phyloP scores from a whole-genome alignment of 2,797 vertebrate genomes.

The Microctenopoma lineatum region DNA sequence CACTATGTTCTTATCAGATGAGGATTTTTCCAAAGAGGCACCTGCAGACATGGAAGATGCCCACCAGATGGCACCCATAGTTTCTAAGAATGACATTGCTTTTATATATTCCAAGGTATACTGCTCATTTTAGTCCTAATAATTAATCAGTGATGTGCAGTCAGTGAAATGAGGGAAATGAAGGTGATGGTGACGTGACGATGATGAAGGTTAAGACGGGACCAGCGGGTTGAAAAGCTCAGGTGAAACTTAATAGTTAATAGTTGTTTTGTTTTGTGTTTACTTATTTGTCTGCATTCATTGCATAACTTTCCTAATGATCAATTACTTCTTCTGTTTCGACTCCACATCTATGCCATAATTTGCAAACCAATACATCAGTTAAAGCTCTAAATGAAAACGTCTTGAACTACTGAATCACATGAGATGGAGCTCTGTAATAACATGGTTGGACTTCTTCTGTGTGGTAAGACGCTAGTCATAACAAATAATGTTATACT shows the following conservation, averaged over 20 bases:
- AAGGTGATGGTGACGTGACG: constrained; percentile 31
- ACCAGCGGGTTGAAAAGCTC: constrained; percentile 8
- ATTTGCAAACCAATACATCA: constrained; percentile 7
- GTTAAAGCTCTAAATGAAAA: constrained; percentile 23
- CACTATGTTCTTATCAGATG: constrained; percentile 2
- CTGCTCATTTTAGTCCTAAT: neutral
- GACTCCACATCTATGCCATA: constrained; percentile 1
- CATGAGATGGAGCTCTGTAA: constrained; percentile 7
- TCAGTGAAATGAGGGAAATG: constrained; percentile 23
- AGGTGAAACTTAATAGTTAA: constrained; percentile 10
- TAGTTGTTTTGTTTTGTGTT: neutral
- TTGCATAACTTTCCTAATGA: constrained; percentile 7
- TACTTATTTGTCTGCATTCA: neutral
- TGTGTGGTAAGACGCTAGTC: constrained; percentile 9
- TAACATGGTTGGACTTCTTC: neutral
- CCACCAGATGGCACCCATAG: constrained; percentile 71
- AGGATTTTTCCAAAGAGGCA: constrained; percentile 24
- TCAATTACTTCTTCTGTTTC: constrained; percentile 18
- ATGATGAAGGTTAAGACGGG: constrained; percentile 21
- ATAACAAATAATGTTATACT: constrained; percentile 28
- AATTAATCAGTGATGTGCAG: neutral
- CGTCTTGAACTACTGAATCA: constrained; percentile 6
- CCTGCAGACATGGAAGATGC: constrained; percentile 40
- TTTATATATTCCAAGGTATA: neutral
- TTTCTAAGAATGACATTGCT: constrained; percentile 41